phyloP scores from a whole-genome alignment of 2,113 vertebrate genomes.

The Aptenodytes patagonicus region DNA sequence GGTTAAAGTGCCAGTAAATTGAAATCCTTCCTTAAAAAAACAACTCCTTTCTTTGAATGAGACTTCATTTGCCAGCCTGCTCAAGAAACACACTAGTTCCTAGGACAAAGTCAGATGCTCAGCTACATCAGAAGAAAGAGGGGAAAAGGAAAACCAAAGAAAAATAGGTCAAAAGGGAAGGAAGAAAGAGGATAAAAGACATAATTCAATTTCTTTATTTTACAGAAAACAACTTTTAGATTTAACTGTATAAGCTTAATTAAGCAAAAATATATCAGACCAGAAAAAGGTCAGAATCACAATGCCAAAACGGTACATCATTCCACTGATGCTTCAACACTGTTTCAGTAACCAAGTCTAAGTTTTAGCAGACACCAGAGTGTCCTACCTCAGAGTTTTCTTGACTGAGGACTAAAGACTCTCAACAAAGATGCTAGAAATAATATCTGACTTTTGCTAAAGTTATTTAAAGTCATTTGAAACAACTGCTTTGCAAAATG shows the following conservation, averaged over 20 bases:
- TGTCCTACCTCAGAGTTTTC: background rate
- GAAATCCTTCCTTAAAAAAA: constrained; percentile 71
- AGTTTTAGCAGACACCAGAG: background rate
- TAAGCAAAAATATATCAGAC: background rate
- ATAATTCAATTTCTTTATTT: background rate
- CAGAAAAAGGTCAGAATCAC: background rate
- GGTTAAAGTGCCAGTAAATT: constrained; percentile 19
- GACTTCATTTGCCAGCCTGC: constrained; percentile 64
- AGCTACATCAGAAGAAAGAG: constrained; percentile 65
- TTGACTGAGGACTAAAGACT: background rate
- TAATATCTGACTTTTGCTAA: background rate
- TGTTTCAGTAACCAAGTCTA: background rate
- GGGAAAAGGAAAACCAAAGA: background rate
- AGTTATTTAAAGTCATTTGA: background rate
- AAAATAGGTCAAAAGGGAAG: background rate
- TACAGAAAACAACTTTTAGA: background rate
- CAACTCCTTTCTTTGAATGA: constrained; percentile 77
- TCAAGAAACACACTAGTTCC: constrained; percentile 76
- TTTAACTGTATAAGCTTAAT: background rate
- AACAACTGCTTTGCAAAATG: background rate
- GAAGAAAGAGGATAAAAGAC: background rate
- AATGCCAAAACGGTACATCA: background rate
- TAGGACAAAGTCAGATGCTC: constrained; percentile 62
- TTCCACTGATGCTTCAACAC: background rate
- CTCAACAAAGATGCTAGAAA: background rate